Conservation (phyloP, 1,140 invertebrate genomes). For the Anastatus disparis region DNA sequence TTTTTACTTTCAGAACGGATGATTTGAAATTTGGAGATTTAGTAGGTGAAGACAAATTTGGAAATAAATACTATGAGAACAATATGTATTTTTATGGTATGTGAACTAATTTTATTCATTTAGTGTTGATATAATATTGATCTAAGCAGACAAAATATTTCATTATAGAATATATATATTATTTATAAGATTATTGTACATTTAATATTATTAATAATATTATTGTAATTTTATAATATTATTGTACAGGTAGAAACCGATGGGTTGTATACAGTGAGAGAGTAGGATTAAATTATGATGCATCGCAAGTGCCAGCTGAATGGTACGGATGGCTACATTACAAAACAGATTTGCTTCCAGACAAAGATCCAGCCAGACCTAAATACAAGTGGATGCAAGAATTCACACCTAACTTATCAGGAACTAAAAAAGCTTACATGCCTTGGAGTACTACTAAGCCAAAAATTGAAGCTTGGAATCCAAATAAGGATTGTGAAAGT, state of each 20-base stretch:
- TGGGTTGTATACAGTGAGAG: constrained; percentile 91
- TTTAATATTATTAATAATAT: too few relatives aligned
- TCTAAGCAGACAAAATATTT: too few relatives aligned
- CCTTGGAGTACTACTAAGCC: constrained; percentile 88
- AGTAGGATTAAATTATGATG: constrained; percentile 89
- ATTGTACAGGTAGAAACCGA: constrained; percentile 80
- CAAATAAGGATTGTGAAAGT: too few relatives aligned
- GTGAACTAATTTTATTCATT: background rate
- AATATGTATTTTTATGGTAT: constrained; percentile 85
- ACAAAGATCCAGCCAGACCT: constrained; percentile 76
- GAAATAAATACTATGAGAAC: constrained; percentile 97
- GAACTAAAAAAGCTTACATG: constrained; percentile 82
- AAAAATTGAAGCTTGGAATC: constrained; percentile 89
- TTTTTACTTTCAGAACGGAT: constrained; percentile 77
- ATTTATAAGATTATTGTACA: too few relatives aligned
- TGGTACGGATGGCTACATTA: constrained; percentile 91
- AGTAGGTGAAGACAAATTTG: constrained; percentile 94
- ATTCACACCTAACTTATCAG: constrained; percentile 85
- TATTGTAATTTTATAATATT: constrained; percentile 15
- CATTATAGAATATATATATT: constrained; percentile 19
- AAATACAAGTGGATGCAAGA: constrained; percentile 89
- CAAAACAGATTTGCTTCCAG: constrained; percentile 72
- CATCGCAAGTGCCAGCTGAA: constrained; percentile 89
- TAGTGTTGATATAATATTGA: background rate
- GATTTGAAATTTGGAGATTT: constrained; percentile 85